Evolutionary conservation across 2,888 invertebrate genomes (phyloP), one percentile per base, ranked within the genome.

Genomic region (Stomorhina lunata): DNA sequence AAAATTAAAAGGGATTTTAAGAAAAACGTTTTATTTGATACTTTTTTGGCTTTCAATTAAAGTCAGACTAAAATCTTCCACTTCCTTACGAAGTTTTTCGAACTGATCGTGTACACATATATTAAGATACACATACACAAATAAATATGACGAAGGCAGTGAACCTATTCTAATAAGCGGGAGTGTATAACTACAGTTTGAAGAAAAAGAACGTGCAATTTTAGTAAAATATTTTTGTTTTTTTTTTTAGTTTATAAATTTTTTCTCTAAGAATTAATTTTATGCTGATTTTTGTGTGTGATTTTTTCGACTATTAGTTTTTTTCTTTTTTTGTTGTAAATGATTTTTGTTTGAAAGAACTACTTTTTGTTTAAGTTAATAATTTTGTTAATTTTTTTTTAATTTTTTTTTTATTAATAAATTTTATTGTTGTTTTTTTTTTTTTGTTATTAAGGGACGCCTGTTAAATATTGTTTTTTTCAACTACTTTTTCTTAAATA

Each of bases 381-480:
- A n/a, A n/a, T n/a, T n/a, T n/a, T n/a, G n/a, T n/a, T n/a, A n/a
- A n/a, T 10, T 2, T 34, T 9, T 57, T 17, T 9, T 43, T 59
- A 22, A 25, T n/a, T 37, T 57, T 22, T 43, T 43, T 25, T 43
- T 63, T 63, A 15, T 66, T 72, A 59, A 53, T 79, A 15, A 22
- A 22, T 71, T 59, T 66, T 55, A 45, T 53, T 65, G 53, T 20
- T 61, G 45, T 43, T 50, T 69, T 72, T 53, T 40, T 17, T 48
- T 34, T 25, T 17, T 59, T 79, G 37, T 37, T 57, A 22, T 76
- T 71, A 72, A 81, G 65, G 80, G 82, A 82, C 82, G 82, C 71
- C 82, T 68, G 82, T 80, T 80, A 69, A 66, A 80, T 80, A 77
- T 75, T 63, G 40, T 79, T 71, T 34, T 76, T 59, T 55, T 61